phyloP scores from a whole-genome alignment of 2,888 invertebrate genomes.

The Cancer borealis region DNA sequence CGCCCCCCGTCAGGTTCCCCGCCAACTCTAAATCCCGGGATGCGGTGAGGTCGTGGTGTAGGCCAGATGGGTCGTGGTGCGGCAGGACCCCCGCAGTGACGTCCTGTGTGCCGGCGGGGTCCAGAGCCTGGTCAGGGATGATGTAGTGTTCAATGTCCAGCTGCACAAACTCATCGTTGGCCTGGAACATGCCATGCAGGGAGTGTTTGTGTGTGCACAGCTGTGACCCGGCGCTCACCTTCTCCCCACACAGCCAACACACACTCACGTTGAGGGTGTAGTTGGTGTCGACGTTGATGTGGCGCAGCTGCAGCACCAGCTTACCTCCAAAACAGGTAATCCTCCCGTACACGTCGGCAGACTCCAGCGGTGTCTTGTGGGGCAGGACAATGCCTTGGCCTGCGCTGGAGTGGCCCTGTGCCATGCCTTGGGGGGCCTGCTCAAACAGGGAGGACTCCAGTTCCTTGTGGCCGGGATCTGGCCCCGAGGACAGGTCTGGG shows the following conservation, averaged over 20 bases:
- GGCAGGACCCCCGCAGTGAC: constrained; percentile 63
- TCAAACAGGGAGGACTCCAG: constrained; percentile 63
- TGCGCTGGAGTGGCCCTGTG: constrained; percentile 41
- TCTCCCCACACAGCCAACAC: constrained; percentile 77
- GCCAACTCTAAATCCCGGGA: constrained; percentile 60
- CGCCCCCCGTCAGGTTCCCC: constrained; percentile 50
- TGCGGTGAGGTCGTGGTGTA: constrained; percentile 55
- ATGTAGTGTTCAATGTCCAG: constrained; percentile 76
- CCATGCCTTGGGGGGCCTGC: constrained; percentile 57
- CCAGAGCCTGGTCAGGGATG: constrained; percentile 75
- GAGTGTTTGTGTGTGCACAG: constrained; percentile 75
- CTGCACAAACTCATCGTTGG: constrained; percentile 76
- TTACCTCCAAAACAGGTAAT: constrained; percentile 76
- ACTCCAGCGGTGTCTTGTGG: constrained; percentile 69
- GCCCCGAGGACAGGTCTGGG: constrained; percentile 64
- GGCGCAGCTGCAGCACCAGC: constrained; percentile 74
- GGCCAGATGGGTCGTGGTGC: constrained; percentile 47
- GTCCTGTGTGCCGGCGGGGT: constrained; percentile 62
- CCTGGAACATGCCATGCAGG: constrained; percentile 76
- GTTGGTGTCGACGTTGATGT: constrained; percentile 74
- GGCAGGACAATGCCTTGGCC: constrained; percentile 54
- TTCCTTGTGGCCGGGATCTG: constrained; percentile 64
- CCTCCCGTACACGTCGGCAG: constrained; percentile 76
- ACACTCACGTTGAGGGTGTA: constrained; percentile 76
- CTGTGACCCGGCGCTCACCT: constrained; percentile 72